Conservation (phyloP, 2,888 invertebrate species). For the Spodoptera littoralis region DNA sequence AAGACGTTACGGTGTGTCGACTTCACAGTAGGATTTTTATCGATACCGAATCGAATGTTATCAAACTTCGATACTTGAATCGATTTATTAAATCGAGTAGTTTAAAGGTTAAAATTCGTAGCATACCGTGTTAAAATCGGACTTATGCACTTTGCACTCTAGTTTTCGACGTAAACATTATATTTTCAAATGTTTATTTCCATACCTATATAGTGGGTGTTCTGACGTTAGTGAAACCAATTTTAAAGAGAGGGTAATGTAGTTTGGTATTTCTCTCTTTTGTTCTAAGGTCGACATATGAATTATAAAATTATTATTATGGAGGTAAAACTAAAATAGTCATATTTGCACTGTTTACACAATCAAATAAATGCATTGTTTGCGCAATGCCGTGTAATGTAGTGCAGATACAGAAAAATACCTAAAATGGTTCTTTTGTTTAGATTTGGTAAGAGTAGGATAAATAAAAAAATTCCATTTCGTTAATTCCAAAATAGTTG, state of each 20-base stretch:
- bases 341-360: too few relatives aligned
- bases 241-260: slow-evolving; percentile 34
- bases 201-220: slow-evolving; percentile 37
- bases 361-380: too few relatives aligned
- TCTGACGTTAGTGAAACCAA: slow-evolving; percentile 29
- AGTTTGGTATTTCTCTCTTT: slow-evolving; percentile 15
- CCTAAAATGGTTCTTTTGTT: too few relatives aligned
- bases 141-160: slow-evolving; percentile 32
- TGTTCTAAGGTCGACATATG: slow-evolving; percentile 4
- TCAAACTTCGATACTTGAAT: slow-evolving; percentile 51
- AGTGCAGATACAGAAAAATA: too few relatives aligned
- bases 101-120: slow-evolving; percentile 38
- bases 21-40: slow-evolving; percentile 76
- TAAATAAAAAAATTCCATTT: too few relatives aligned
- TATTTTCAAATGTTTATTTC: slow-evolving; percentile 46
- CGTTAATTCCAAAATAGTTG: neutral
- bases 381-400: too few relatives aligned
- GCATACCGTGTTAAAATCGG: slow-evolving; percentile 21
- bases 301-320: too few relatives aligned
- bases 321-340: too few relatives aligned
- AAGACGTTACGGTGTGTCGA: slow-evolving; percentile 83
- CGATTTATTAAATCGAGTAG: slow-evolving; percentile 33
- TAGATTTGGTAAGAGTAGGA: too few relatives aligned
- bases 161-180: slow-evolving; percentile 45
- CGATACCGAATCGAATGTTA: slow-evolving; percentile 58